Evolutionary conservation across 2,888 invertebrate species (phyloP).

Genomic region (Lepidochrysops patricia): DNA sequence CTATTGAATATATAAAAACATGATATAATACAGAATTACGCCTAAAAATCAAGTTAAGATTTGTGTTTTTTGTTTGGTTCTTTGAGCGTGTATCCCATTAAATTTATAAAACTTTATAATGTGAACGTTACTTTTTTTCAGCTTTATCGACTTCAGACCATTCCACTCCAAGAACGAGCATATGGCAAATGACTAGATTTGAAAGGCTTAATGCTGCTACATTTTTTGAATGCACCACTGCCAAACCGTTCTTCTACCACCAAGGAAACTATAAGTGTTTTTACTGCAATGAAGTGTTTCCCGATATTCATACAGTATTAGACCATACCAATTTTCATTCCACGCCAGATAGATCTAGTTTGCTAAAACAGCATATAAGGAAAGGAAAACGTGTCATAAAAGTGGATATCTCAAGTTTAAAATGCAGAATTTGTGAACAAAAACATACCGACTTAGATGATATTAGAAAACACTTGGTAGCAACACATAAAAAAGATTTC

Average conservation of each 20-base stretch:
- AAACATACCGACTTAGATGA: conserved; percentile 54
- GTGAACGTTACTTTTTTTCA: conserved; percentile 33
- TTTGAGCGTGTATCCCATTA: conserved; percentile 17
- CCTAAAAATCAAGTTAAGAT: conserved; percentile 1
- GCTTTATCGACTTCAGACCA: conserved; percentile 34
- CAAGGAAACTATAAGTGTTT: conserved; percentile 67
- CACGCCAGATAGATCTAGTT: conserved; percentile 41
- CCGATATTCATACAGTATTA: conserved; percentile 52
- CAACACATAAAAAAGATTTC: conserved; percentile 54
- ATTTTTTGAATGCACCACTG: conserved; percentile 52
- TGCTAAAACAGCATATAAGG: conserved; percentile 51
- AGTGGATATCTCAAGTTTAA: conserved; percentile 57
- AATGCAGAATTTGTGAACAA: conserved; percentile 56
- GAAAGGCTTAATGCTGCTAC: conserved; percentile 63
- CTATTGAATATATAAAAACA: background rate
- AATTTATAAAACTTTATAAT: background rate
- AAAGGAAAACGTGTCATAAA: conserved; percentile 64
- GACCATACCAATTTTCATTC: conserved; percentile 44
- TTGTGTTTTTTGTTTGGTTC: conserved; percentile 19
- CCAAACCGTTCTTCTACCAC: conserved; percentile 60
- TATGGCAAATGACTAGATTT: conserved; percentile 66
- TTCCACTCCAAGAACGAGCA: conserved; percentile 48
- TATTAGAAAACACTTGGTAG: conserved; percentile 45
- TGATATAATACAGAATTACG: background rate
- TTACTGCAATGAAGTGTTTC: conserved; percentile 57